These are phyloP conservation scores for Mesitornis unicolor DNA, from an alignment of 2,113 vertebrate species.

Conservation along the genomic window DNA sequence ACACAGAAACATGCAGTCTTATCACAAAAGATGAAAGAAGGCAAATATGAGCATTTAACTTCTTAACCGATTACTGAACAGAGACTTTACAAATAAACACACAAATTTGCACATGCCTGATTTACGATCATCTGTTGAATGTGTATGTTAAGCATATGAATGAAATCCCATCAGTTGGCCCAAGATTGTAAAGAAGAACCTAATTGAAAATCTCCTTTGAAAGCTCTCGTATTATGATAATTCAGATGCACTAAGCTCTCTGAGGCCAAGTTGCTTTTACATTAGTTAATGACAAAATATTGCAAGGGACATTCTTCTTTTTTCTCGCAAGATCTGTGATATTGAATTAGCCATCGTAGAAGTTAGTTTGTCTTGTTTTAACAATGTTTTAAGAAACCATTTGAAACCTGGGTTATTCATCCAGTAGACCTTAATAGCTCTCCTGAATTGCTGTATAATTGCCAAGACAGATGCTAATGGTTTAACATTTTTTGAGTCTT, in stretches of 20 bases:
- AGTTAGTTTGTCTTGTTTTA: neutral
- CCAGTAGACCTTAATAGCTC: neutral
- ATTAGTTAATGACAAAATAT: neutral
- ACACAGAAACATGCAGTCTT: neutral
- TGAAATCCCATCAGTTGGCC: neutral
- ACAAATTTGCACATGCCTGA: neutral
- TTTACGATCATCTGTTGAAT: neutral
- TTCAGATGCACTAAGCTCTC: neutral
- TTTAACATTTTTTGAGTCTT: neutral
- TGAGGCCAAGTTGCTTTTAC: neutral
- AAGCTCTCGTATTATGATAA: neutral
- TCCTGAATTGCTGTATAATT: constrained; percentile 41
- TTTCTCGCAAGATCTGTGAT: neutral
- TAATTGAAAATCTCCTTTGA: neutral
- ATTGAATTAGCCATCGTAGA: neutral
- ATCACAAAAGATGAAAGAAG: neutral
- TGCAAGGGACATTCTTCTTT: neutral
- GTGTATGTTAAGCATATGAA: neutral
- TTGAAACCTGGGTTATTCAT: constrained; percentile 22
- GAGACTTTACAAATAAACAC: neutral
- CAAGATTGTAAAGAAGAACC: neutral
- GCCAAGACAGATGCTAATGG: constrained; percentile 15
- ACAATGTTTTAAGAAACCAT: neutral
- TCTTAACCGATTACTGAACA: neutral
- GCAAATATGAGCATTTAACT: neutral